Evolutionary conservation across 2,888 invertebrate genomes (phyloP), one percentile per base, ranked within the genome.

Genomic region (Thelaira solivaga): DNA sequence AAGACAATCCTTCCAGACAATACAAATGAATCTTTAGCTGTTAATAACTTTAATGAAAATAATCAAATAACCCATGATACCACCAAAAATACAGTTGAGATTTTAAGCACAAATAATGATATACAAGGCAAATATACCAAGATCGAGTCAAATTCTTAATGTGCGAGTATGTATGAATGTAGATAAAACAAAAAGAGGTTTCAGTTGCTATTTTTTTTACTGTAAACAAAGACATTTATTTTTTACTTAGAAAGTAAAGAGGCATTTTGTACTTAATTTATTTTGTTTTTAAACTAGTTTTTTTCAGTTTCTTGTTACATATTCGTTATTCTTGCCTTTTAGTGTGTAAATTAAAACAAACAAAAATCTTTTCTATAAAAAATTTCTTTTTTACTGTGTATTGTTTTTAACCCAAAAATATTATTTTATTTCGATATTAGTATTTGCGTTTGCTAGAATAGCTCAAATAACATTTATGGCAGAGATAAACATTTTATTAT

Each of bases 21-120:
- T 59, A 16, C 24, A 36, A 71, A 34, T 43, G 31, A 29, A 1
- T 20, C 57, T 36, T 36, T 68, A 36, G 51, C 22, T n/a, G 55
- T 29, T 34, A 72, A 36, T 41, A 47, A 82, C 80, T 84, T 85
- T 80, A 86, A 85, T 86, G 85, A 86, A 29, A 16, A 22, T 72
- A 72, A 65, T 72, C 47, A 62, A 31, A 34, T 36, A 29, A 43
- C 26, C 24, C n/a, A 47, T 4, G 31, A 62, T 11, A 51, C 34
- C 41, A 39, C 5, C 10, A 45, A 4, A 31, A 41, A 68, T 36
- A 62, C 29, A 20, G 72, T 80, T 61, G 82, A 76, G 6, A 1
- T 18, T 20, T 59, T 61, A 76, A 53, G 26, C 7, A 16, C 29
- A 31, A 57, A 59, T 47, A 39, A 55, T 53, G 20, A 31, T 47